These are phyloP conservation scores for Pristionchus japonicus DNA, from an alignment of 2,888 invertebrate species.

Conservation along the genomic window DNA sequence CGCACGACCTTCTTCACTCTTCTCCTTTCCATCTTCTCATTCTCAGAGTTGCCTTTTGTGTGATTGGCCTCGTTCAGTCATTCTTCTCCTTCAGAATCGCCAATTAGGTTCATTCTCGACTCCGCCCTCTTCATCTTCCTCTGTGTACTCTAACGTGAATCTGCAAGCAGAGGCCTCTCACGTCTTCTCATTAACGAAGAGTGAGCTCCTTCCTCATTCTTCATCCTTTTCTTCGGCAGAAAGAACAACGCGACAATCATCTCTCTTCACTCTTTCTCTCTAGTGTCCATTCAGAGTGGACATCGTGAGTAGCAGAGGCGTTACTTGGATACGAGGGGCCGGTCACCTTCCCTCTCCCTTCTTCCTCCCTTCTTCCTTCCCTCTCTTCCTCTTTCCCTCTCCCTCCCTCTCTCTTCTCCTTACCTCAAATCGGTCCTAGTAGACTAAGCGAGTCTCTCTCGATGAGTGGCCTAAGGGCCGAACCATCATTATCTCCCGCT, in stretches of 20 bases:
- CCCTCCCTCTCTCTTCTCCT: neutral
- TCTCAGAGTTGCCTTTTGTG: neutral
- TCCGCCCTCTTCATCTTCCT: neutral
- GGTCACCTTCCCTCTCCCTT: slow-evolving; percentile 9
- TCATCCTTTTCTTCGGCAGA: neutral
- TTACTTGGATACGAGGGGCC: slow-evolving; percentile 46
- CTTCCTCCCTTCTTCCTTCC: slow-evolving; percentile 23
- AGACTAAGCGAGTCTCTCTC: slow-evolving; percentile 29
- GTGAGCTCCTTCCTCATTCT: neutral
- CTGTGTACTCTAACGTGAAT: slow-evolving; percentile 26
- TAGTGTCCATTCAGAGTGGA: slow-evolving; percentile 31
- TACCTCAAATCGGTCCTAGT: slow-evolving; percentile 38
- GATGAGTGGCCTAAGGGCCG: slow-evolving; percentile 38
- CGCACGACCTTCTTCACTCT: neutral
- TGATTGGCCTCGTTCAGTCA: slow-evolving; percentile 25
- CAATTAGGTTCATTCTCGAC: slow-evolving; percentile 26
- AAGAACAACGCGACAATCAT: slow-evolving; percentile 14
- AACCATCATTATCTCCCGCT: slow-evolving; percentile 27
- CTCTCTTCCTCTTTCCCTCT: neutral
- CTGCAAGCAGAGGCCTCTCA: neutral
- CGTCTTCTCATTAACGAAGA: neutral
- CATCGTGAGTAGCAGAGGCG: slow-evolving; percentile 39
- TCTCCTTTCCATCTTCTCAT: neutral
- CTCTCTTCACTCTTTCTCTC: neutral
- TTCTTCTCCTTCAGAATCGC: slow-evolving; percentile 7